These are phyloP conservation scores for Drosophila paucipuncta DNA, from an alignment of 2,888 invertebrate genomes.

Conservation along the genomic window DNA sequence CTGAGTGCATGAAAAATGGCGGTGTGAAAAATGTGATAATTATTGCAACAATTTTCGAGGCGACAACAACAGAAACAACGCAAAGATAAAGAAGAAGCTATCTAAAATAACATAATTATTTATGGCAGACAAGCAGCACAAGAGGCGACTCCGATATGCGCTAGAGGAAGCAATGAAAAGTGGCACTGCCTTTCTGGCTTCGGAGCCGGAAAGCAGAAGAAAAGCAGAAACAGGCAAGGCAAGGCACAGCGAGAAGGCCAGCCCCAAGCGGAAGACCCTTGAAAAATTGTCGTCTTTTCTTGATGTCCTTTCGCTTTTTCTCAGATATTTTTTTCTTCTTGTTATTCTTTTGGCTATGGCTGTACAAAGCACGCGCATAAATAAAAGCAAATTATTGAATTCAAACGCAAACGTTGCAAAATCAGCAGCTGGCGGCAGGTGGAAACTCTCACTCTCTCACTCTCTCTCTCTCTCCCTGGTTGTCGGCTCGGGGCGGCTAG, in stretches of 20 bases:
- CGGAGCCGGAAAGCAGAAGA: constrained; percentile 25
- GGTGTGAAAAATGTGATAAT: constrained; percentile 73
- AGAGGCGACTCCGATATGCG: constrained; percentile 46
- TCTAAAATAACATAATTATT: constrained; percentile 79
- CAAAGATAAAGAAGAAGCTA: constrained; percentile 25
- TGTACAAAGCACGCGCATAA: constrained; percentile 59
- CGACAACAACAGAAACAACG: constrained; percentile 1
- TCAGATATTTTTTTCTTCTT: neutral
- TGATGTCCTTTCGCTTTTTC: constrained; percentile 29
- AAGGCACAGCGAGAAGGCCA: constrained; percentile 4
- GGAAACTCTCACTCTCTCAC: neutral
- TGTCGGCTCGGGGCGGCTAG: neutral
- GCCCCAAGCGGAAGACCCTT: constrained; percentile 58
- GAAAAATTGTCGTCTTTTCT: constrained; percentile 55
- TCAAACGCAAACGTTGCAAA: constrained; percentile 58
- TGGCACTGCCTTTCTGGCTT: constrained; percentile 19
- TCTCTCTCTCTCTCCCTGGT: no score
- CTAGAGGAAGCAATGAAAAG: constrained; percentile 66
- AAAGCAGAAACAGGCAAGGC: constrained; percentile 8
- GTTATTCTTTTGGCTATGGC: constrained; percentile 15
- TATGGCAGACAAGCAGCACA: constrained; percentile 55
- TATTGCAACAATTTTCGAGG: constrained; percentile 67
- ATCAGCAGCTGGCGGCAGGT: constrained; percentile 46
- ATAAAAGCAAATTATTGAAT: constrained; percentile 74
- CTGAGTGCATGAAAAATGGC: constrained; percentile 68